A percentile compares a stretch with the other conserved stretches of the same genome.
These are phyloP conservation scores for Lerema accius DNA, from an alignment of 1,140 invertebrate species.

Conservation along the genomic window DNA sequence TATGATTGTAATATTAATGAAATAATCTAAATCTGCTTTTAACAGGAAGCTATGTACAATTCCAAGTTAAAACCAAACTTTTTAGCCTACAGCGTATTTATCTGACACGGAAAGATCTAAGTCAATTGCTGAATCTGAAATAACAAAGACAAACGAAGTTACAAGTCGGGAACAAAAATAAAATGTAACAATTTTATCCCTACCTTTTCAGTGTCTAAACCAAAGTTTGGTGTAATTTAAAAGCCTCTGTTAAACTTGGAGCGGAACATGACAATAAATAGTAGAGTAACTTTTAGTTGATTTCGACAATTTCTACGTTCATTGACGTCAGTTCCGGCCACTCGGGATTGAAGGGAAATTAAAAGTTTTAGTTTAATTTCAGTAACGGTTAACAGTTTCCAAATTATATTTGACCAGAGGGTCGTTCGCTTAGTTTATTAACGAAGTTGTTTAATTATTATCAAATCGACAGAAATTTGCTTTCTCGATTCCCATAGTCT, in stretches of 20 bases:
- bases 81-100: too few species aligned
- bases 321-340: not conserved
- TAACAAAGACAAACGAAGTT: too few species aligned
- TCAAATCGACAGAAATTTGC: too few species aligned
- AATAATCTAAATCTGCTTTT: too few species aligned
- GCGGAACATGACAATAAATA: not conserved
- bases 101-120: too few species aligned
- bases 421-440: not conserved
- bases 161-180: not conserved
- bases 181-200: not conserved
- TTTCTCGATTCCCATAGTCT: too few species aligned
- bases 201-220: not conserved
- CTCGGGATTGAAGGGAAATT: not conserved
- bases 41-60: too few species aligned
- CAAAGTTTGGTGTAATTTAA: not conserved
- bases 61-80: too few species aligned
- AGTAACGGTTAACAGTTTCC: not conserved
- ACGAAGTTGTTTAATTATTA: too few species aligned
- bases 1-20: too few species aligned
- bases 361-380: slow-evolving; percentile 1
- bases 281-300: not conserved
- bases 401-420: not conserved
- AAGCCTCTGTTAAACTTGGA: not conserved
- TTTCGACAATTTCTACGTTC: slow-evolving; percentile 1
- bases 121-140: too few species aligned